Percentiles rank a stretch among this genome's conserved stretches.
Conservation (phyloP, 2,888 invertebrate species). For the Cecidostiba fungosa region DNA sequence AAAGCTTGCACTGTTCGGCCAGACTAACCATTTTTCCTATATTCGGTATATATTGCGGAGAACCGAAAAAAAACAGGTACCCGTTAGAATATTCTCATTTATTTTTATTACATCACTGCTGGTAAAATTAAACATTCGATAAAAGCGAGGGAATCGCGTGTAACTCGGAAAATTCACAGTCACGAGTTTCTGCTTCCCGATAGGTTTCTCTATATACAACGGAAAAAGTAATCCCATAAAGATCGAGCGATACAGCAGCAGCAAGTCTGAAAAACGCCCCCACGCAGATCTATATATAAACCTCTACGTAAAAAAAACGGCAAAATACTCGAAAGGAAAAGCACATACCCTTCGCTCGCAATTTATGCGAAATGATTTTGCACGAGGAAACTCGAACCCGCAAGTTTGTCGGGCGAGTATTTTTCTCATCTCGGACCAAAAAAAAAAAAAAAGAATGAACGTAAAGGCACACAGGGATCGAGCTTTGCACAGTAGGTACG, state of each 20-base stretch:
- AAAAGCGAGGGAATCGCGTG: background rate
- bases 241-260: slow-evolving; percentile 19
- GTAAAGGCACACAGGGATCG: background rate
- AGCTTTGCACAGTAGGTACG: background rate
- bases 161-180: background rate
- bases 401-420: background rate
- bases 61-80: too few species aligned
- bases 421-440: background rate
- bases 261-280: background rate
- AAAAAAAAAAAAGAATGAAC: background rate
- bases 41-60: too few species aligned
- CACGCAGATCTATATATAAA: background rate
- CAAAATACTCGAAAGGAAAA: slow-evolving; percentile 17
- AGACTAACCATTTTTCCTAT: too few species aligned
- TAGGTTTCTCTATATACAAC: background rate
- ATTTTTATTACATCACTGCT: background rate
- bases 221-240: background rate
- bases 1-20: too few species aligned
- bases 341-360: slow-evolving; percentile 29
- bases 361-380: slow-evolving; percentile 1
- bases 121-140: background rate
- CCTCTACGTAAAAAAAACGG: slow-evolving; percentile 36
- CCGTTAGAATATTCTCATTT: too few species aligned
- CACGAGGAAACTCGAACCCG: slow-evolving; percentile 9
- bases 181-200: background rate